Evolutionary conservation across 1,140 invertebrate genomes (phyloP).

Genomic region (Pseudomyrmex pallidus): DNA sequence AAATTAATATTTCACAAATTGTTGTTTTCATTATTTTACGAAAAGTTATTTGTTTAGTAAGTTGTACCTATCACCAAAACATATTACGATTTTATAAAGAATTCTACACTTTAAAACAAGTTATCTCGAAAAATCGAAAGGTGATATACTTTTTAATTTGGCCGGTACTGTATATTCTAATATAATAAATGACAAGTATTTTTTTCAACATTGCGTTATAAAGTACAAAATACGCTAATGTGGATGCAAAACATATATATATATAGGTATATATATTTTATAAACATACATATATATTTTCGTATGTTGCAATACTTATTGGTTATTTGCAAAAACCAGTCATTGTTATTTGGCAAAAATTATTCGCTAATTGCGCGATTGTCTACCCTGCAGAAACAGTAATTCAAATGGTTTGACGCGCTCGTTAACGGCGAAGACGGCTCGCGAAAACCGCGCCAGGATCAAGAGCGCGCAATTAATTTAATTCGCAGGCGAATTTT

Average conservation of each 20-base stretch:
- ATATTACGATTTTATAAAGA: too few relatives aligned
- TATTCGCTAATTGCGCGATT: background rate
- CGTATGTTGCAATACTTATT: background rate
- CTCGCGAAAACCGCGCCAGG: background rate
- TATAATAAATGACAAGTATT: background rate
- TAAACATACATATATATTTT: too few relatives aligned
- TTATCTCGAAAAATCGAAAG: too few relatives aligned
- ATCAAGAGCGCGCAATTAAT: conserved; percentile 28
- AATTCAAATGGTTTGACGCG: conserved; percentile 29
- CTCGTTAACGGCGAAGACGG: background rate
- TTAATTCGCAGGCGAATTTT: conserved; percentile 21
- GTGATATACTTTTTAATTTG: too few relatives aligned
- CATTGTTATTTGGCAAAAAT: conserved; percentile 1
- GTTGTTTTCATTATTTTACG: too few relatives aligned
- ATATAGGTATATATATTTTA: too few relatives aligned
- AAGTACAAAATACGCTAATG: background rate
- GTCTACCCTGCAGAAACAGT: background rate
- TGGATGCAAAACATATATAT: background rate
- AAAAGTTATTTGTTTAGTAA: too few relatives aligned
- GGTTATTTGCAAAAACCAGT: background rate
- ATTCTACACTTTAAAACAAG: too few relatives aligned
- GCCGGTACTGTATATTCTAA: too few relatives aligned
- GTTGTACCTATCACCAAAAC: too few relatives aligned
- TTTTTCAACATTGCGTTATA: background rate
- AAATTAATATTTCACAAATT: too few relatives aligned